A percentile compares a stretch with the other conserved stretches of the same genome.
phyloP scores from a whole-genome alignment of 2,888 invertebrate genomes.

The Sesamia inferens region DNA sequence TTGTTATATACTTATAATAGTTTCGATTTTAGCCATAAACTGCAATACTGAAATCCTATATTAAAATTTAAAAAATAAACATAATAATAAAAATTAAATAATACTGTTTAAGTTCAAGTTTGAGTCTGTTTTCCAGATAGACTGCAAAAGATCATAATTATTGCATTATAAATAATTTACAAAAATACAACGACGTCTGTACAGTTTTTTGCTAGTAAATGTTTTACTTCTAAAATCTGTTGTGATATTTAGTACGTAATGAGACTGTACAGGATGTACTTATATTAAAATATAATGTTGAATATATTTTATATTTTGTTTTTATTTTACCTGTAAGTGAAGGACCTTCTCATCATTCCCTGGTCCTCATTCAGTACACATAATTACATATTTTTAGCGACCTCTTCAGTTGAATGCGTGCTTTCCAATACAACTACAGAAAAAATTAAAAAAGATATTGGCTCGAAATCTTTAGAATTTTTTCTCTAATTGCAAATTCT shows the following conservation, averaged over 20 bases:
- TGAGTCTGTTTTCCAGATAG: background rate
- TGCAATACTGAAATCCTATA: background rate
- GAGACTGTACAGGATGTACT: conserved; percentile 72
- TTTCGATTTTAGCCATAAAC: background rate
- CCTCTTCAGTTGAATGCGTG: too few species aligned
- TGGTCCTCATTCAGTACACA: background rate
- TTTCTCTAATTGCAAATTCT: too few species aligned
- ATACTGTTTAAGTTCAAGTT: too few species aligned
- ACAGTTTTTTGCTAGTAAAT: conserved; percentile 46
- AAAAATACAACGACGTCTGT: conserved; percentile 2
- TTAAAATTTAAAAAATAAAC: background rate
- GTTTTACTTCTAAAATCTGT: conserved; percentile 65
- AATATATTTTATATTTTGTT: conserved; percentile 62
- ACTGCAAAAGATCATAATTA: too few species aligned
- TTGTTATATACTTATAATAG: background rate
- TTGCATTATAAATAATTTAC: background rate
- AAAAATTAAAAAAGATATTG: too few species aligned
- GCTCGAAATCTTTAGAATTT: too few species aligned
- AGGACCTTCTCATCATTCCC: background rate
- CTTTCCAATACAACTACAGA: too few species aligned
- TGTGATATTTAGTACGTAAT: conserved; percentile 84
- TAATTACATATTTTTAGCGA: background rate
- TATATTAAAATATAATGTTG: conserved; percentile 71
- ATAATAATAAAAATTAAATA: background rate
- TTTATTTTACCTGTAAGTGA: background rate